Base-by-base conservation (phyloP, 2,113 vertebrate genomes). In the Melanerpes formicivorus region DNA sequence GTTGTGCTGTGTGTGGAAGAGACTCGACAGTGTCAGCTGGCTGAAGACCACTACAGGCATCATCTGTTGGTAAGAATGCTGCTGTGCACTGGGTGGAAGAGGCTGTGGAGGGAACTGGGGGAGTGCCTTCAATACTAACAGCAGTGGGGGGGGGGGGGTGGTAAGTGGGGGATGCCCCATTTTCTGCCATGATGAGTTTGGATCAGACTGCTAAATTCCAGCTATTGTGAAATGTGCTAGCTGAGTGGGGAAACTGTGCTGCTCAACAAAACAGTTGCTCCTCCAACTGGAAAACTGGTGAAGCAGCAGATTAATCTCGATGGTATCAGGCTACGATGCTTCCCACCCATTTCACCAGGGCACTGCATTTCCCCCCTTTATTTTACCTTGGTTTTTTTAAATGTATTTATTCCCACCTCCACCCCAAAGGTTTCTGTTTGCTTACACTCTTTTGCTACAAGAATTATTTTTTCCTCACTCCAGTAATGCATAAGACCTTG, bases 11-110 rank as follows among this genome's bases (percentile, higher is more conserved):
- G 95, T 80, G 92, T 84, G 22, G 95, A 99, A 60, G 93, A 97
- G 32, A 87, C 90, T 46, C 88, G 84, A 56, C 94, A 12, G 64
- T 14, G 77, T n/a, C 87, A 96, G 73, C 58, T 70, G 44, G 99
- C 98, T 30, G 93, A 95, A 80, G 92, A 96, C 3, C 97, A 98
- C 90, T 86, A 93, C 73, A 83, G 63, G 18, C 85, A 14, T 62
- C 87, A 73, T 50, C 94, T 99, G 34, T 80, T 99, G 98, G 99
- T 99, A 96, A 98, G 97, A 86, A 17, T 42, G 7, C 17, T 6
- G 9, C 22, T 26, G 5, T 1, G 9, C 5, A 6, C 29, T 6
- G 3, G 54, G 10, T 44, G 29, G 59, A 54, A 56, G 65, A 37
- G 64, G 26, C 64, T 72, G 55, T 30, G 44, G 34, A 44, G 26